These are phyloP conservation scores for Pocillopora verrucosa DNA, from an alignment of 64 coral and sea anemone genomes.

Conservation along the genomic window DNA sequence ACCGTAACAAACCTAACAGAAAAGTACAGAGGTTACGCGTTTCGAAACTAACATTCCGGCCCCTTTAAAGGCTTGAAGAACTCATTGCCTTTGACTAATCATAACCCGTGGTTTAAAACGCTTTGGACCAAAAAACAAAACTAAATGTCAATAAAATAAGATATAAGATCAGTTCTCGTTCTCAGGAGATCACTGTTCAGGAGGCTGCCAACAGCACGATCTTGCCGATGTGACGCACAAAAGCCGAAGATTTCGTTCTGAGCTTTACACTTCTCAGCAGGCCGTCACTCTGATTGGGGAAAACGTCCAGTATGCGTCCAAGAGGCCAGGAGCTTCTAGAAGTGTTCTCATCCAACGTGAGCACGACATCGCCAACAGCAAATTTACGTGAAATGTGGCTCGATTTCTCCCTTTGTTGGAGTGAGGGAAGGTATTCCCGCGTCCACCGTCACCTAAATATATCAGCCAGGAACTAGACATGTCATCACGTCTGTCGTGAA, in stretches of 20 bases:
- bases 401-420: background rate
- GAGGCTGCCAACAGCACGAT: constrained; percentile 7
- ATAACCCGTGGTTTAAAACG: too few species aligned
- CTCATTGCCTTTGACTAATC: too few species aligned
- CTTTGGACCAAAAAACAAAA: too few species aligned
- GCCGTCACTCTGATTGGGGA: background rate
- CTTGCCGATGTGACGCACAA: constrained; percentile 10
- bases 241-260: constrained; percentile 2
- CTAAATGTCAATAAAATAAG: too few species aligned
- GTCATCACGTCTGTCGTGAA: background rate
- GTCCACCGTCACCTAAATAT: background rate
- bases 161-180: too few species aligned
- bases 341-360: background rate
- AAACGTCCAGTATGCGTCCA: constrained; percentile 12
- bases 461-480: background rate
- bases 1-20: too few species aligned
- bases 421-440: background rate
- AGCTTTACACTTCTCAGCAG: constrained; percentile 9
- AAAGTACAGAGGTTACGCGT: too few species aligned
- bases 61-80: too few species aligned
- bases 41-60: too few species aligned
- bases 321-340: constrained; percentile 25
- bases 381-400: background rate
- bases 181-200: background rate
- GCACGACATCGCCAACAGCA: background rate